These are phyloP conservation scores for Gymnocheta viridis DNA, from an alignment of 2,888 invertebrate genomes.

Conservation along the genomic window DNA sequence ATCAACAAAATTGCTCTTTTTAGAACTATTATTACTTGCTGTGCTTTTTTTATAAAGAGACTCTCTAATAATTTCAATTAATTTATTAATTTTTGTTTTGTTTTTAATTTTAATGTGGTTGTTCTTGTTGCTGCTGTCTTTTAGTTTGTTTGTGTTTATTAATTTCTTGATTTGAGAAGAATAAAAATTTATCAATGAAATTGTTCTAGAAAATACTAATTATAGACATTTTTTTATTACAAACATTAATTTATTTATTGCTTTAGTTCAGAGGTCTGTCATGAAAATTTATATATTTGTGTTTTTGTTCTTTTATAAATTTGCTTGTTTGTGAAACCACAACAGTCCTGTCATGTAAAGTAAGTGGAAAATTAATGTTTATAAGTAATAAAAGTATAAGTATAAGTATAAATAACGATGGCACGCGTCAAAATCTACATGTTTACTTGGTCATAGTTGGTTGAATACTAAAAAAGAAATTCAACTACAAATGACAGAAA, in stretches of 20 bases:
- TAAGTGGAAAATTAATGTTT: not conserved
- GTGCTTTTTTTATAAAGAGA: not conserved
- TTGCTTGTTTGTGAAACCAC: not conserved
- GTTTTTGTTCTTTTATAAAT: not conserved
- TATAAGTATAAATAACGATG: too few species aligned
- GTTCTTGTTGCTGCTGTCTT: not conserved
- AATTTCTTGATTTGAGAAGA: conserved; percentile 30
- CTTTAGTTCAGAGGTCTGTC: conserved; percentile 8
- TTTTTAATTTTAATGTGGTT: not conserved
- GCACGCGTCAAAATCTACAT: too few species aligned
- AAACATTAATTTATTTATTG: not conserved
- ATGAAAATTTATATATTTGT: conserved; percentile 28
- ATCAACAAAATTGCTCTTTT: conserved; percentile 1
- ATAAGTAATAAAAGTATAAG: too few species aligned
- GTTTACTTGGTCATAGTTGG: too few species aligned
- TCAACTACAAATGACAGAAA: too few species aligned
- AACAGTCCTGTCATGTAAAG: not conserved
- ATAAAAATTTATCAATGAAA: conserved; percentile 49
- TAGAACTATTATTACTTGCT: not conserved
- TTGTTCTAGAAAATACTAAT: conserved; percentile 61
- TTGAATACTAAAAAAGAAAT: too few species aligned
- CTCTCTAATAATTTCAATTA: conserved; percentile 31
- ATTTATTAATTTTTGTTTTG: conserved; percentile 7
- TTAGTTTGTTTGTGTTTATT: not conserved
- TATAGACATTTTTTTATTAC: conserved; percentile 10